Conservation (phyloP, 2,797 vertebrate genomes). For the Rhynchotus rufescens region DNA sequence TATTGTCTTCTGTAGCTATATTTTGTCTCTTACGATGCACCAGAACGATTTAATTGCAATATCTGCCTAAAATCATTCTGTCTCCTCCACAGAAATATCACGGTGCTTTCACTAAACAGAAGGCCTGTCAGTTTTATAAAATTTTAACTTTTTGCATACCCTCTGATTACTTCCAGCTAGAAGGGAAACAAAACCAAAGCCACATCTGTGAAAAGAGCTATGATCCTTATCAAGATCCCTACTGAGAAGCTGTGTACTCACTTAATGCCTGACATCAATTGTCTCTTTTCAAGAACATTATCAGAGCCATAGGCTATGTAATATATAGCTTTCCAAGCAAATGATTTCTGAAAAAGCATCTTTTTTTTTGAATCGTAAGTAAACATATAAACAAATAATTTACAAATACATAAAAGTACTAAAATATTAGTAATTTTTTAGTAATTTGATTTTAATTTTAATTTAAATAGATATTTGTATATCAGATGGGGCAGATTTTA, state of each 20-base stretch:
- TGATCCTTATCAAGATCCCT: background rate
- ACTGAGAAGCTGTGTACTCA: background rate
- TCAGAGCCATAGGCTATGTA: background rate
- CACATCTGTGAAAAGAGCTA: background rate
- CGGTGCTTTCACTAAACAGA: background rate
- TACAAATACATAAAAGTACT: background rate
- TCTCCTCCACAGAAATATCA: background rate
- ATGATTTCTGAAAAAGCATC: background rate
- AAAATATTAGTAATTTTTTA: background rate
- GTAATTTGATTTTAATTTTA: background rate
- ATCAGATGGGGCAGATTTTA: background rate
- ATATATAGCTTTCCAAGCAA: background rate
- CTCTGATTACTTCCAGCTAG: background rate
- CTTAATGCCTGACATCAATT: background rate
- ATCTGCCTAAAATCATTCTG: background rate
- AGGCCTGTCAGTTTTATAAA: background rate
- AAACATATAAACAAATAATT: background rate
- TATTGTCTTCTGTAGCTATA: background rate
- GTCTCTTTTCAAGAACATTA: background rate
- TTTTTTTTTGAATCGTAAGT: background rate
- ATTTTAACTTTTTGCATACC: background rate
- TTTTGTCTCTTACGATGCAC: background rate
- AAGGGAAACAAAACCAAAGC: background rate
- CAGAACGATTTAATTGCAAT: background rate
- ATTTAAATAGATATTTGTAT: background rate